Conservation (phyloP, 2,113 vertebrate genomes). For the Protobothrops flavoviridis region DNA sequence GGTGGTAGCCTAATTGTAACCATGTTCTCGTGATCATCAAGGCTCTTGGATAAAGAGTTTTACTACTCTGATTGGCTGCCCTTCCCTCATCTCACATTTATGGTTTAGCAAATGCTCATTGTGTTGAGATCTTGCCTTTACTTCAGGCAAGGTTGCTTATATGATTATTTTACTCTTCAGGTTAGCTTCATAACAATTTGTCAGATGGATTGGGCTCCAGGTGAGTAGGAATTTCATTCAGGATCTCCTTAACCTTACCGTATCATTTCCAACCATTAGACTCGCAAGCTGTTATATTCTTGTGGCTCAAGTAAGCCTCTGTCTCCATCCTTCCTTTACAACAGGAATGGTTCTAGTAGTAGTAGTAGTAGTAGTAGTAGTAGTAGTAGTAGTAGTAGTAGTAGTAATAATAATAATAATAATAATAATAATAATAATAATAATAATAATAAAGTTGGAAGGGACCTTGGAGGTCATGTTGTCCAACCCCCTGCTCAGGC, state of each 20-base stretch:
- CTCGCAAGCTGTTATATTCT: neutral
- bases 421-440: no score
- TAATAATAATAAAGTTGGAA: no score
- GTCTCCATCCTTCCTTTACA: neutral
- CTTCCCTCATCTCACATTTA: neutral
- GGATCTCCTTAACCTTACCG: neutral
- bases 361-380: no score
- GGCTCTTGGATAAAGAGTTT: neutral
- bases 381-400: no score
- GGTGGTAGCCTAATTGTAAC: neutral
- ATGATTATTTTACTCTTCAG: neutral
- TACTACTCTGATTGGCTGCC: neutral
- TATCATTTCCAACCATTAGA: neutral
- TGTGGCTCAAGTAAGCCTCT: neutral
- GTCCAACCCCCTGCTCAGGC: no score
- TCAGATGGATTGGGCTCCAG: neutral
- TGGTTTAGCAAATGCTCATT: neutral
- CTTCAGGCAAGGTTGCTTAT: neutral
- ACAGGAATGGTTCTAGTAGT: neutral
- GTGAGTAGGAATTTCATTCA: neutral
- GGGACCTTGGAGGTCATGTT: no score
- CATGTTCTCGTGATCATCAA: neutral
- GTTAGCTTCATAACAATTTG: neutral
- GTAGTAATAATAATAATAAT: no score
- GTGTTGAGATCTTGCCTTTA: neutral